phyloP scores from a whole-genome alignment of 2,888 invertebrate genomes.

The Troides oblongomaculatus region DNA sequence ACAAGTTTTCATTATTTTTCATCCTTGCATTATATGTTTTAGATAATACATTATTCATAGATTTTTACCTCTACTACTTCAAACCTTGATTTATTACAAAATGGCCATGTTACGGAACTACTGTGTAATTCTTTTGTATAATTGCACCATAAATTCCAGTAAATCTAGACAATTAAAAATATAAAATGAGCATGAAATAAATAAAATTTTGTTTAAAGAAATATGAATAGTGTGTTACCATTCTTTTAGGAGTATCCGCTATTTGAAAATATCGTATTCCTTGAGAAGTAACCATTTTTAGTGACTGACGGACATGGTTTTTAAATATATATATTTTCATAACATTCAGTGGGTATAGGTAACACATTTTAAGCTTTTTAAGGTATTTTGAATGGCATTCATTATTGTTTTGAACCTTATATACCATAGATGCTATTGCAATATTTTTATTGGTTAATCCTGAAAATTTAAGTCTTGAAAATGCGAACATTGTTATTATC shows the following conservation, averaged over 20 bases:
- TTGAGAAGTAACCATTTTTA: conserved; percentile 80
- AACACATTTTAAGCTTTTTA: conserved; percentile 18
- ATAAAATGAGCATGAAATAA: not conserved
- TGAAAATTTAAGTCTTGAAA: not conserved
- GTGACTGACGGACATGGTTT: conserved; percentile 75
- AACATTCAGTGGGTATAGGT: conserved; percentile 30
- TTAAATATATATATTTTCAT: conserved; percentile 74
- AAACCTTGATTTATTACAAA: conserved; percentile 2
- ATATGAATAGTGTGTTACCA: conserved; percentile 52
- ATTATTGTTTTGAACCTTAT: conserved; percentile 36
- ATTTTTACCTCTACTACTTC: conserved; percentile 18
- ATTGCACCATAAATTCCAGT: conserved; percentile 82
- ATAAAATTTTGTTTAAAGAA: not conserved
- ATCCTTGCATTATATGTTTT: not conserved
- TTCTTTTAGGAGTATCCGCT: conserved; percentile 79
- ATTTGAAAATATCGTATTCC: conserved; percentile 83
- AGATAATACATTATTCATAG: not conserved
- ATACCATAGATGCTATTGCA: conserved; percentile 21
- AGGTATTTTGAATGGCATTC: conserved; percentile 7
- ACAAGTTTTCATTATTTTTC: not conserved
- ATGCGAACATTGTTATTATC: not conserved
- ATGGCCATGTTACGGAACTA: conserved; percentile 33
- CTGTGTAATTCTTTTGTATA: conserved; percentile 63
- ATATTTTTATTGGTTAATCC: conserved; percentile 21
- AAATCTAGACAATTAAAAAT: conserved; percentile 57